phyloP scores from a whole-genome alignment of 2,888 invertebrate genomes.

The Aethes cnicana region DNA sequence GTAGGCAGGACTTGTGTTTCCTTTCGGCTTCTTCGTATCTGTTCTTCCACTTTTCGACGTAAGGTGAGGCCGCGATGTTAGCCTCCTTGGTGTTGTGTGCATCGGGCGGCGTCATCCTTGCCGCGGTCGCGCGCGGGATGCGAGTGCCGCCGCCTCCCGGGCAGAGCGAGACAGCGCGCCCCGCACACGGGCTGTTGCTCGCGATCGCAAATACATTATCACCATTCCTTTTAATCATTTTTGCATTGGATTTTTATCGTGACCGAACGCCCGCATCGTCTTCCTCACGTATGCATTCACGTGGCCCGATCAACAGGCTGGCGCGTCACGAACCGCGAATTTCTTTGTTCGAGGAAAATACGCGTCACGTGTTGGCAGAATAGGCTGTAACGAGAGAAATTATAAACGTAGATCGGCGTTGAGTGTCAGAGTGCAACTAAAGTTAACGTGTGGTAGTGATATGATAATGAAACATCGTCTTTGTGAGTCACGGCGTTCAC shows the following conservation, averaged over 20 bases:
- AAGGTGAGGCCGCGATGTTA: slow-evolving; percentile 75
- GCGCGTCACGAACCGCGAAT: slow-evolving; percentile 55
- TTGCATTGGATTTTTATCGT: slow-evolving; percentile 75
- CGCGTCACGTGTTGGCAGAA: slow-evolving; percentile 60
- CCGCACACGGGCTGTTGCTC: slow-evolving; percentile 77
- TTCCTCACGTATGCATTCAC: slow-evolving; percentile 69
- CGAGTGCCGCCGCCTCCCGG: slow-evolving; percentile 63
- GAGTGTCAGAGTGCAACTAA: slow-evolving; percentile 72
- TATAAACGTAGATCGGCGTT: slow-evolving; percentile 53
- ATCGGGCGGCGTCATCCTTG: slow-evolving; percentile 78
- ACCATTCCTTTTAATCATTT: slow-evolving; percentile 81
- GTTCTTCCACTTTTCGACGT: slow-evolving; percentile 85
- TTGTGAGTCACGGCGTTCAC: slow-evolving; percentile 80
- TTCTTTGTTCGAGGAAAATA: slow-evolving; percentile 79
- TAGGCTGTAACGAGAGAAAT: slow-evolving; percentile 39
- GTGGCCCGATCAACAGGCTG: slow-evolving; percentile 76
- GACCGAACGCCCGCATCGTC: slow-evolving; percentile 68
- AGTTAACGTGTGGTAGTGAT: slow-evolving; percentile 65
- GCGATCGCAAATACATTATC: slow-evolving; percentile 82
- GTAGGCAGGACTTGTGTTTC: slow-evolving; percentile 85
- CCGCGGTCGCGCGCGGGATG: slow-evolving; percentile 78
- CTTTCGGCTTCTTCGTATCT: slow-evolving; percentile 88
- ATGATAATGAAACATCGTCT: slow-evolving; percentile 80
- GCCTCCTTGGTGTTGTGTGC: slow-evolving; percentile 74
- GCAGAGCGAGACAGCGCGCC: slow-evolving; percentile 75